Base-by-base conservation (phyloP, 2,113 vertebrate genomes). In the Suricata suricatta region DNA sequence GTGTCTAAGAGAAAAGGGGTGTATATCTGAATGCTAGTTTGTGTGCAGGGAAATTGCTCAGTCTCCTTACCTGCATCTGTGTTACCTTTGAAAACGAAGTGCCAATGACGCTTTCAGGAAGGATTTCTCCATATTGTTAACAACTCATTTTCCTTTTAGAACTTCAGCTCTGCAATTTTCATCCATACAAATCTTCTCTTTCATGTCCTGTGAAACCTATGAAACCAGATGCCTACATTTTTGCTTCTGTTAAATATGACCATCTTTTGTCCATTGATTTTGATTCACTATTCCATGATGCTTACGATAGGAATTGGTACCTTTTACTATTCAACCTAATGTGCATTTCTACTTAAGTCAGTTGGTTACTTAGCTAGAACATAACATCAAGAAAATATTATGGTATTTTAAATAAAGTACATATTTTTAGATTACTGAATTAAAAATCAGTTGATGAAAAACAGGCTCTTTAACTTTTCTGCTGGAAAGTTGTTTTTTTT, bases 371-470 rank as follows among this genome's bases (percentile, higher is more conserved):
- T 27, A 60, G 31, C 50, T 13, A 90, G 38, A 74, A 9, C 2
- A 17, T 41, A 64, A 7, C 8, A 50, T 93, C 69, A 72, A 76
- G 84, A 96, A 85, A 77, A 54, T 31, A 31, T 19, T 64, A 57
- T 79, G 4, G 16, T 74, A 60, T 60, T 92, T 91, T 64, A 11
- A 89, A 92, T 80, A 71, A 90, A 79, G 29, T n/a, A 11, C 2
- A 12, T 82, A 44, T 85, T 92, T 96, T 69, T 38, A 35, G 95
- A 82, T 88, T 41, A 95, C 29, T 91, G 13, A 95, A 23, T 93
- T 76, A 76, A 83, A 89, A 88, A 68, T 35, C 13, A 60, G 15
- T 74, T 74, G 17, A n/a, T 44, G 82, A 69, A 92, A 88, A 76
- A 23, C 2, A 85, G 13, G 0, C 7, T n/a, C 13, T 57, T 52